These are phyloP conservation scores for Cynodonichthys magdalenae DNA, from an alignment of 2,797 vertebrate genomes.

Conservation along the genomic window DNA sequence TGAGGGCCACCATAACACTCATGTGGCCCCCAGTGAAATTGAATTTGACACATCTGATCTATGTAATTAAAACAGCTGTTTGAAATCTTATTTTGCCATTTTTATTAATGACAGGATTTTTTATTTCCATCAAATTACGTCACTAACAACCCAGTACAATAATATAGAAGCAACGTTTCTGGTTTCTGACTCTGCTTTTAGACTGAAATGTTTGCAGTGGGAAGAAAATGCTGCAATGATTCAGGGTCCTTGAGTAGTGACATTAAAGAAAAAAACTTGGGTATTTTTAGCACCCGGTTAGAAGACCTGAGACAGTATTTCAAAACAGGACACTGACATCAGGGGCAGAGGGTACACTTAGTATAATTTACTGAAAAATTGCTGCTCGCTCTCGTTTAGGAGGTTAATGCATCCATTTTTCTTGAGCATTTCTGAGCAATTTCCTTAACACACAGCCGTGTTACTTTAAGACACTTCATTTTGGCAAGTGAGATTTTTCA, in stretches of 20 bases:
- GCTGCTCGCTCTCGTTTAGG: background rate
- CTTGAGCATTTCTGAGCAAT: background rate
- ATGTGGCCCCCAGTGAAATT: too few species aligned
- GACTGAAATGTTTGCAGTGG: background rate
- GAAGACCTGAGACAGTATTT: background rate
- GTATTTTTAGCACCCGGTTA: background rate
- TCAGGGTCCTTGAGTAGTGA: background rate
- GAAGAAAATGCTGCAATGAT: background rate
- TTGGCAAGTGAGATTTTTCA: conserved; percentile 28
- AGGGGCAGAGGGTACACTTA: background rate
- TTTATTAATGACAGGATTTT: too few species aligned
- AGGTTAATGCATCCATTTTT: background rate
- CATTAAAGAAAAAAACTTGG: background rate
- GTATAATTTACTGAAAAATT: conserved; percentile 1
- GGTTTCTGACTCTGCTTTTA: background rate
- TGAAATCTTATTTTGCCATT: too few species aligned
- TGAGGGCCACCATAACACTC: too few species aligned
- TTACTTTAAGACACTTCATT: conserved; percentile 41
- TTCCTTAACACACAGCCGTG: conserved; percentile 28
- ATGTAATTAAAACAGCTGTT: too few species aligned
- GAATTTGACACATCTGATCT: too few species aligned
- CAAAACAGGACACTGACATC: background rate
- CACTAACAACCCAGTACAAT: too few species aligned
- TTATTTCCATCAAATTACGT: too few species aligned
- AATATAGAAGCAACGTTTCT: background rate